Evolutionary conservation across 2,797 vertebrate genomes (phyloP).

Genomic region (Rhabdomys pumilio): DNA sequence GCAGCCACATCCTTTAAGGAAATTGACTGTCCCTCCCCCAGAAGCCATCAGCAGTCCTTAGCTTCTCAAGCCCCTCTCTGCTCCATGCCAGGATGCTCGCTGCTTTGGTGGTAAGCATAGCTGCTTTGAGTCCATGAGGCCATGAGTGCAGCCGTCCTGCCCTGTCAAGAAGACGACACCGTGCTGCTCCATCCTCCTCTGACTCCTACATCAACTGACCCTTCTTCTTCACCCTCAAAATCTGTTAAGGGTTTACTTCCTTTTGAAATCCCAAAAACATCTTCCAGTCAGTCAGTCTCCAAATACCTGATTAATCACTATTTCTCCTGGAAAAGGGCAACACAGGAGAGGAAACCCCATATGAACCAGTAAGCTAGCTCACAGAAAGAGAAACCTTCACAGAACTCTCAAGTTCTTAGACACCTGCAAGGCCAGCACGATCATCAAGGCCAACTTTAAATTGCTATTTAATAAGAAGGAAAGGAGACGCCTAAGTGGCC

Average conservation of each 20-base stretch:
- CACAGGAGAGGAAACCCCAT: background rate
- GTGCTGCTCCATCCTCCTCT: background rate
- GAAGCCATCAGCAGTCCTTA: background rate
- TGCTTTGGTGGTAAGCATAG: background rate
- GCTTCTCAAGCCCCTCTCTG: background rate
- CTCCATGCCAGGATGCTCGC: background rate
- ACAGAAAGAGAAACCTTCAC: background rate
- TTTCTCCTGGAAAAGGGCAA: background rate
- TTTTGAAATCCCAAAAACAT: background rate
- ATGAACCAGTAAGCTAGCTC: background rate
- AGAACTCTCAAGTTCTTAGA: background rate
- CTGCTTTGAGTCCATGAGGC: background rate
- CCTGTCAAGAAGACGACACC: background rate
- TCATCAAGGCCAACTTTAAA: background rate
- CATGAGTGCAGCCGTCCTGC: background rate
- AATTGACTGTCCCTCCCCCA: background rate
- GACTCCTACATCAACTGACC: background rate
- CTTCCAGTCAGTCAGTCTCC: background rate
- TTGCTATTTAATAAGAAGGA: background rate
- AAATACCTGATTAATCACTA: background rate
- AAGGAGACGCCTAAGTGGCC: background rate
- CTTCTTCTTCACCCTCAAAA: background rate
- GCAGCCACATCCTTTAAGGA: background rate
- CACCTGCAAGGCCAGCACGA: background rate
- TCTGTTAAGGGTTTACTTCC: background rate